phyloP scores from a whole-genome alignment of 2,797 vertebrate genomes.

The Cossypha polioptera region DNA sequence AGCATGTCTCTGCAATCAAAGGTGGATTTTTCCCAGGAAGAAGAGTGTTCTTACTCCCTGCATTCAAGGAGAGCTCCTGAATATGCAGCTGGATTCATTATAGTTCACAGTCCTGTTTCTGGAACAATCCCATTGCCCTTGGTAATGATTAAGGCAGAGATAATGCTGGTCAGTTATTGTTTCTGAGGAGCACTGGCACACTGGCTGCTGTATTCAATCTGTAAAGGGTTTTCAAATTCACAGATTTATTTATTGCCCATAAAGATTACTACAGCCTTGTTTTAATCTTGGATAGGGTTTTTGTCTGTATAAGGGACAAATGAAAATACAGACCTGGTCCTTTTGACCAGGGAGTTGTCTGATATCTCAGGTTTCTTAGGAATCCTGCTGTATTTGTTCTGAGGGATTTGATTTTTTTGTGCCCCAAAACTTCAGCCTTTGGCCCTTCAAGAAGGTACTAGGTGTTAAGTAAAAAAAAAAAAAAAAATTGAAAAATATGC shows the following conservation, averaged over 20 bases:
- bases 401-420: rapidly evolving
- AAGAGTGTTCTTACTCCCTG: neutral
- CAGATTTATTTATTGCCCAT: neutral
- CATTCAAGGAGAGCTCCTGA: neutral
- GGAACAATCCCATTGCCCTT: neutral
- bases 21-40: neutral
- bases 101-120: neutral
- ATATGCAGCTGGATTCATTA: neutral
- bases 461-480: neutral
- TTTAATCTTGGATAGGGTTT: neutral
- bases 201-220: neutral
- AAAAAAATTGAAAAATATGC: neutral
- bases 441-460: neutral
- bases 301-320: neutral
- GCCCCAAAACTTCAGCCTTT: neutral
- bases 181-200: neutral
- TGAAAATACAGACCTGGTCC: neutral
- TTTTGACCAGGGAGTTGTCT: neutral
- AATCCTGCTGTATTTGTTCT: neutral
- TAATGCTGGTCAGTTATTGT: neutral
- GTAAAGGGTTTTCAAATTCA: neutral
- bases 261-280: neutral
- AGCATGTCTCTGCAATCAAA: neutral
- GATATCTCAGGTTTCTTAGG: neutral
- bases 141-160: neutral